phyloP scores from a whole-genome alignment of 2,113 vertebrate genomes.

The Hydrolagus affinis region DNA sequence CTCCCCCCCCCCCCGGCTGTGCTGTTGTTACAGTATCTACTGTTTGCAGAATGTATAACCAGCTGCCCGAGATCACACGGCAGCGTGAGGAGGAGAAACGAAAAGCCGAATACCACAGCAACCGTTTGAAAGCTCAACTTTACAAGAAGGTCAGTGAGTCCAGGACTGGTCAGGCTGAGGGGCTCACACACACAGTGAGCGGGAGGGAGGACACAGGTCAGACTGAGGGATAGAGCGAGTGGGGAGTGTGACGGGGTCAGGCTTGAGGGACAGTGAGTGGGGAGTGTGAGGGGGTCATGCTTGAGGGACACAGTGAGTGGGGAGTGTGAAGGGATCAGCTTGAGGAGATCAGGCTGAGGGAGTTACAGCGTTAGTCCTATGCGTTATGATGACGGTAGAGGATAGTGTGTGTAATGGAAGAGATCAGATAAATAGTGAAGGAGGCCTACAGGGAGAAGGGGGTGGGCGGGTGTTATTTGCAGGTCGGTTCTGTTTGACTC shows the following conservation, averaged over 20 bases:
- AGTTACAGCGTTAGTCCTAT: not conserved
- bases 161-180: no score
- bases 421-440: not conserved
- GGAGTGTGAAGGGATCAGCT: not conserved
- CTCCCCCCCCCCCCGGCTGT: not conserved
- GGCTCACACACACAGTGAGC: no score
- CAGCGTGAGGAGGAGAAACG: conserved; percentile 71
- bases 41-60: conserved; percentile 70
- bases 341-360: no score
- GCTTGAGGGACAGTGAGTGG: no score
- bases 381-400: not conserved
- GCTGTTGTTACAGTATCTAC: not conserved
- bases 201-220: no score
- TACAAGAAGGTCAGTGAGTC: conserved; percentile 66
- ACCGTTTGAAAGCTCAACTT: conserved; percentile 73
- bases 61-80: conserved; percentile 75
- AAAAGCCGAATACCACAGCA: conserved; percentile 59
- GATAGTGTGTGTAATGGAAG: not conserved
- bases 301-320: not conserved
- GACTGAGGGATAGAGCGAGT: no score
- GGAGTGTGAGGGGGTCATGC: no score
- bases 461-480: not conserved
- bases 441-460: not conserved
- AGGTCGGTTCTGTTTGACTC: not conserved
- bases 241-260: no score